phyloP scores from a whole-genome alignment of 2,888 invertebrate species.

The Latrodectus elegans region DNA sequence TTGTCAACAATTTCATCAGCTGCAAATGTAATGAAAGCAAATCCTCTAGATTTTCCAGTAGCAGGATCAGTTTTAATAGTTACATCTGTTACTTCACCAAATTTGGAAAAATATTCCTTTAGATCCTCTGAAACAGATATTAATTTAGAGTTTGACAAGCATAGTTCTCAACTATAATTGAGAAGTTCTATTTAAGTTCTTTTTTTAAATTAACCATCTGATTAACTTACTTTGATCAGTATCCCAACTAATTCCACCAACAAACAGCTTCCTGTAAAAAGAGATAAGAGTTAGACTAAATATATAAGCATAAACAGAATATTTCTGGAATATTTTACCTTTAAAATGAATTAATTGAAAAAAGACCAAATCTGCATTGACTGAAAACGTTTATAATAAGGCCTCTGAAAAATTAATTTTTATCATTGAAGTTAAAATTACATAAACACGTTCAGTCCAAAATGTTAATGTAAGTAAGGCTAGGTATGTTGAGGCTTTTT shows the following conservation, averaged over 20 bases:
- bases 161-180: background rate
- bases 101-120: constrained; percentile 93
- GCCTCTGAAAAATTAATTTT: constrained; percentile 62
- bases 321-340: constrained; percentile 43
- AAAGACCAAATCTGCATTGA: constrained; percentile 59
- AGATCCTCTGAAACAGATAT: constrained; percentile 87
- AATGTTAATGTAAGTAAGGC: constrained; percentile 10
- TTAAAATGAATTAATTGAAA: constrained; percentile 22
- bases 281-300: background rate
- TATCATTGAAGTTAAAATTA: constrained; percentile 30
- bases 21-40: constrained; percentile 96
- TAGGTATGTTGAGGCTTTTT: constrained; percentile 55
- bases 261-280: constrained; percentile 94
- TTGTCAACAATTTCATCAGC: constrained; percentile 91
- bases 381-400: constrained; percentile 51
- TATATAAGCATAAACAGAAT: background rate
- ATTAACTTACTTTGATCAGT: constrained; percentile 94
- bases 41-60: constrained; percentile 95
- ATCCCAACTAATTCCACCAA: constrained; percentile 98
- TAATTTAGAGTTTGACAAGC: background rate
- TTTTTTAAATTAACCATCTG: background rate
- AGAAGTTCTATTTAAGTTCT: background rate
- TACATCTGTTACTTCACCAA: constrained; percentile 95
- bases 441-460: constrained; percentile 11
- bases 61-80: constrained; percentile 97